Evolutionary conservation across 2,888 invertebrate species (phyloP), one percentile per base, ranked within the genome.

Genomic region (Andrena camellia): DNA sequence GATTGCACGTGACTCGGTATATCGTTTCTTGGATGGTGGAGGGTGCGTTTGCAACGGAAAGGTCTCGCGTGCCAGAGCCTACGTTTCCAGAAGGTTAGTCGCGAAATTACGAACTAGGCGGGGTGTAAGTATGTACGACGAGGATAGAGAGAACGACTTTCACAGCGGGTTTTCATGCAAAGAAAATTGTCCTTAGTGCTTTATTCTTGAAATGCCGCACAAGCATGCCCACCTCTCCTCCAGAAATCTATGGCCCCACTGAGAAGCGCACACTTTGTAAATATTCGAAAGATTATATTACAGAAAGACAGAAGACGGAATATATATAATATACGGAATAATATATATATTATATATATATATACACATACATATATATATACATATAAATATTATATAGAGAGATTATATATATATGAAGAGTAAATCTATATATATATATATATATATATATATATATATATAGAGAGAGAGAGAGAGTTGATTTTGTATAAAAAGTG

Each of bases 401-500:
- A 87, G 69, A 80, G 66, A 76, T 48, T 75, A 82, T 72, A 86
- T 84, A 81, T 77, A 82, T 74, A 83, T 79, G 74, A 77, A 81
- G 66, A 78, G 52, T 78, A 78, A 72, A 83, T 80, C 78, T 74
- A 78, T 82, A 84, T 81, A 90, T 80, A 80, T 69, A 78, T 62
- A 82, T 72, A 86, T 84, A 81, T 77, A 82, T 74, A 83, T 79
- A 83, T 80, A 76, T 74, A 78, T 82, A 84, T 81, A 90, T 80
- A 80, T 69, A 78, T 62, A n/a, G n/a, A n/a, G n/a, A n/a, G n/a
- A 79, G 42, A 76, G 63, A 75, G 17, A 85, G 85, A 84, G 79
- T 88, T 89, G 88, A 89, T 90, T 91, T 90, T 91, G 90, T 91
- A 91, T 89, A 90, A 91, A 89, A 89, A 89, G 85, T 88, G 85